Evolutionary conservation across 2,888 invertebrate genomes (phyloP), one percentile per base, ranked within the genome.

Genomic region (Liposcelis brunnea): DNA sequence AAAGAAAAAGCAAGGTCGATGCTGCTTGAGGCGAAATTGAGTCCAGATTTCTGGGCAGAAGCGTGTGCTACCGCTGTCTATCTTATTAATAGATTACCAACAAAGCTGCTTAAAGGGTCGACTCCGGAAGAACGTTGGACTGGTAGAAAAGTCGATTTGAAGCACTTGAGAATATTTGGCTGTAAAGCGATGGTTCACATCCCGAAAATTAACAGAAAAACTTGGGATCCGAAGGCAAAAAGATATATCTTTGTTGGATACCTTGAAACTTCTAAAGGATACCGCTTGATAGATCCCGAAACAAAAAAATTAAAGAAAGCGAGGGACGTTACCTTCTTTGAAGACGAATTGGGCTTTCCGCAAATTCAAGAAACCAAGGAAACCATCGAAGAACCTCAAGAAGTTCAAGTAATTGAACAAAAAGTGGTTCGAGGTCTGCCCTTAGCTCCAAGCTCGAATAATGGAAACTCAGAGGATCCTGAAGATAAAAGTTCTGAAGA

Each of bases 81-180:
- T 58, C 59, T 52, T 58, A 57, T 50, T 61, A 62, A 58, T 43
- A 8, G 42, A 6, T 42, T 47, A 3, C 49, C 51, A 10, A 48
- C 50, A 26, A 35, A 18, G 16, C 26, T 45, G 14, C 37, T 49
- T 10, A 16, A 42, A 40, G 42, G 33, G 38, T 11, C 43, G 44
- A 44, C 33, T 15, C 42, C 45, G 32, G 46, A 47, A 43, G 43
- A 45, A 43, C 26, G 5, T 8, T 38, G 48, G 48, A 7, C 48
- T 40, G 31, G 31, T 16, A 7, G 40, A 36, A 47, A 49, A 37
- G 11, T 47, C 38, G 44, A 46, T 43, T 12, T 48, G 19, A 33
- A 31, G 10, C 47, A 49, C 16, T 31, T 50, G 12, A 8, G 45
- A 32, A 44, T 49, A 11, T 50, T 50, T 47, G 50, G 50, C 14